phyloP scores from a whole-genome alignment of 2,797 vertebrate species.

The Galaxias olidus region DNA sequence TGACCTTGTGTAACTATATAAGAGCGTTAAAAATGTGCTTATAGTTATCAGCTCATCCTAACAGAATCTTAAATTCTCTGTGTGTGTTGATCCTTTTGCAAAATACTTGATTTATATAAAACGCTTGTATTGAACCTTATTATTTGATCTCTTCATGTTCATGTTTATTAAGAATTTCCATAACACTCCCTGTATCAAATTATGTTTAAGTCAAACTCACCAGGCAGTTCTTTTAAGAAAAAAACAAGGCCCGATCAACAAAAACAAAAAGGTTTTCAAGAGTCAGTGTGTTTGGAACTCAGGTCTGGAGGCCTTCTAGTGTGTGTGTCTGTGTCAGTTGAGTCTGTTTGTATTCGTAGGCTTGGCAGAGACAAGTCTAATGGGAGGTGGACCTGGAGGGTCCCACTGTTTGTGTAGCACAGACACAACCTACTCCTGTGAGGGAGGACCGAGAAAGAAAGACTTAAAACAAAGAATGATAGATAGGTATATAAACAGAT shows the following conservation, averaged over 20 bases:
- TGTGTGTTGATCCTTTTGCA: too few relatives aligned
- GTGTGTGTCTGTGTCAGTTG: constrained; percentile 5
- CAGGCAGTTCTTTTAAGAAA: neutral
- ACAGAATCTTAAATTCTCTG: too few relatives aligned
- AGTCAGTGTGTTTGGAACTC: constrained; percentile 1
- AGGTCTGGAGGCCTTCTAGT: neutral
- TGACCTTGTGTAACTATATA: too few relatives aligned
- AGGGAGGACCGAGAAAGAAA: neutral
- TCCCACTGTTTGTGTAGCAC: neutral
- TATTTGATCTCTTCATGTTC: too few relatives aligned
- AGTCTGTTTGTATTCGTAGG: neutral
- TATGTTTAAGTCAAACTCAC: neutral
- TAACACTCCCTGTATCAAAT: neutral
- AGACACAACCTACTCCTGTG: neutral
- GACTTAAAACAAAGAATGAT: neutral
- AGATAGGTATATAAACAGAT: neutral
- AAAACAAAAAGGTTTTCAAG: neutral
- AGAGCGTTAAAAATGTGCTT: too few relatives aligned
- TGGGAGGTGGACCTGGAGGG: neutral
- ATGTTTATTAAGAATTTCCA: too few relatives aligned
- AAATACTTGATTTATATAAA: too few relatives aligned
- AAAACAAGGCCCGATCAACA: neutral
- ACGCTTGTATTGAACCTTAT: too few relatives aligned
- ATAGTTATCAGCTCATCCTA: too few relatives aligned
- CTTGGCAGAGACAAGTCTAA: neutral